Evolutionary conservation across 2,888 invertebrate species (phyloP).

Genomic region (Parnassius glacialis): DNA sequence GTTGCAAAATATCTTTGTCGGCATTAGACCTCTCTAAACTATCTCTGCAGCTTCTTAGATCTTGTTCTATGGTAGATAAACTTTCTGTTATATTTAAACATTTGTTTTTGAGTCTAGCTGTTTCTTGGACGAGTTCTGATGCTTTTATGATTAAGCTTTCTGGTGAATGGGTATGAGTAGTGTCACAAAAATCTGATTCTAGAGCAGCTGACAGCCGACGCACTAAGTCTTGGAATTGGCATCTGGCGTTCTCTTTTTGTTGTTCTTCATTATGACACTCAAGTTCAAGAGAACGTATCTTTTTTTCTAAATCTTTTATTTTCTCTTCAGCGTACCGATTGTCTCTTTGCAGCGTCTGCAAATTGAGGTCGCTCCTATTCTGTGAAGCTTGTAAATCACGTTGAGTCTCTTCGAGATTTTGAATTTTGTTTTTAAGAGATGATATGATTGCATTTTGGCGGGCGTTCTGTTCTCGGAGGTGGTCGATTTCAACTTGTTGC

Average conservation of each 20-base stretch:
- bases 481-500: constrained; percentile 89
- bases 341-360: constrained; percentile 88
- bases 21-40: constrained; percentile 82
- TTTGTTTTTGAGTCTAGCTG: constrained; percentile 83
- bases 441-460: constrained; percentile 90
- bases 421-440: constrained; percentile 88
- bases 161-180: constrained; percentile 82
- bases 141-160: constrained; percentile 89
- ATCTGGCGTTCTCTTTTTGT: constrained; percentile 86
- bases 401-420: constrained; percentile 89
- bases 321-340: constrained; percentile 87
- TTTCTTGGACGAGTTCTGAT: constrained; percentile 88
- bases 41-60: constrained; percentile 84
- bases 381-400: constrained; percentile 83
- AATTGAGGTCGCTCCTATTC: constrained; percentile 85
- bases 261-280: constrained; percentile 87
- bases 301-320: constrained; percentile 87
- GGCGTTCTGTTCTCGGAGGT: constrained; percentile 89
- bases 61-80: constrained; percentile 82
- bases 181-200: constrained; percentile 86
- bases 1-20: constrained; percentile 88
- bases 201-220: constrained; percentile 86
- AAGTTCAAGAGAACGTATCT: constrained; percentile 86
- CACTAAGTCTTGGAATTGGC: constrained; percentile 86
- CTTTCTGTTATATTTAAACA: constrained; percentile 82